A percentile compares a stretch with the other conserved stretches of the same genome.
Conservation (phyloP, 2,113 vertebrate genomes). For the Gorilla gorilla region DNA sequence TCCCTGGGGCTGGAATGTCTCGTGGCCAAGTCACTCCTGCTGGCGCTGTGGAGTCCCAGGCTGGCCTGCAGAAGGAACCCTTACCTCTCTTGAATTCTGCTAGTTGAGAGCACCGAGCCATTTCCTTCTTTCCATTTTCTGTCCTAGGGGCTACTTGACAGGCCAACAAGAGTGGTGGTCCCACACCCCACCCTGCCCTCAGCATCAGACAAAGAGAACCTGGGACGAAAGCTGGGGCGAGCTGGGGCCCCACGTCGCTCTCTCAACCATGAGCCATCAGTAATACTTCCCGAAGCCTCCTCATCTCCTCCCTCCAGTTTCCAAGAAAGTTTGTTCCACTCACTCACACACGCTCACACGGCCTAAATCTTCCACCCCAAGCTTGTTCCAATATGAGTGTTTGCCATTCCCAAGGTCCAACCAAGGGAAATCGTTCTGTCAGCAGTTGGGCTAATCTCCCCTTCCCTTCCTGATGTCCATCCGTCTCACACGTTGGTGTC, state of each 20-base stretch:
- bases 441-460: not conserved
- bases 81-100: not conserved
- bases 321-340: constrained; percentile 59
- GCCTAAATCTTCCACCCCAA: constrained; percentile 42
- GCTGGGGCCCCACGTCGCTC: not conserved
- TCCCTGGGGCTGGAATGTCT: constrained; percentile 54
- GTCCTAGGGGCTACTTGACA: constrained; percentile 42
- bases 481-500: not conserved
- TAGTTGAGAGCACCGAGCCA: not conserved
- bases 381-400: constrained; percentile 57
- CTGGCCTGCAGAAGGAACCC: not conserved
- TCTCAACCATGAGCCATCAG: constrained; percentile 48
- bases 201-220: not conserved
- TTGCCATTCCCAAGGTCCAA: constrained; percentile 37
- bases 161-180: not conserved
- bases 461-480: not conserved
- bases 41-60: not conserved
- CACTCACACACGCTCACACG: constrained; percentile 55
- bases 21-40: not conserved
- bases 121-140: constrained; percentile 31
- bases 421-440: constrained; percentile 7
- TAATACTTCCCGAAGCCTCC: constrained; percentile 69
- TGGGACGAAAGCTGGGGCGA: not conserved
- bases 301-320: constrained; percentile 68
- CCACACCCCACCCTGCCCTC: not conserved